Base-by-base conservation (phyloP, 2,888 invertebrate genomes). In the Pinctada fucata region DNA sequence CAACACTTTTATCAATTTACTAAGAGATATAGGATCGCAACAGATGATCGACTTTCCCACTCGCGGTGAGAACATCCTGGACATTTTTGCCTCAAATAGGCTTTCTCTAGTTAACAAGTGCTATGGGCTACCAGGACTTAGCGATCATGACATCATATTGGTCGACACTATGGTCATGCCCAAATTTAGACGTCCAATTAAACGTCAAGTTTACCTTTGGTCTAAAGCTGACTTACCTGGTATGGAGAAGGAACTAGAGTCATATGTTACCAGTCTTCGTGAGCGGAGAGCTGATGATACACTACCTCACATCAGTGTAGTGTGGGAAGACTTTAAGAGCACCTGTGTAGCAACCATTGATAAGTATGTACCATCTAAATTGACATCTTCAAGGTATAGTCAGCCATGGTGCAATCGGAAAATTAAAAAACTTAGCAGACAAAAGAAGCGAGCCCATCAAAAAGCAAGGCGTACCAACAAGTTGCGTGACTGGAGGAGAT, bases 41-140 rank as follows among this genome's bases (percentile, higher is more conserved):
- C 82, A 82, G 50, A 65, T 73, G 63, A 79, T 79, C 2, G 71
- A 78, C 52, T 78, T 76, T 51, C 76, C 71, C 13, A 72, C 77
- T n/a, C 71, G 77, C n/a, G 48, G 10, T 49, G 72, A 72, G 31
- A 79, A 79, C 71, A 76, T 66, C 2, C 64, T 76, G n/a, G 73
- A 76, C 51, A 69, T 79, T 10, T 73, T 79, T 70, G 69, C 47
- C 66, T 72, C 76, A 3, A 79, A 76, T 47, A 51, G 73, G 13
- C 73, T 72, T 31, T 64, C 75, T 74, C 64, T 76, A 16, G 68
- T 79, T 5, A 70, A 47, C 68, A 74, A 45, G 66, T 71, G 63
- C 5, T 3, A 45, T 13, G 51, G 71, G 8, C 52, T 75, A 4
- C 72, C 72, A 13, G 75, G 76, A 4, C 69, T 81, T 31, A 78